Conservation (phyloP, 2,113 vertebrate species). For the Stictonetta naevosa region DNA sequence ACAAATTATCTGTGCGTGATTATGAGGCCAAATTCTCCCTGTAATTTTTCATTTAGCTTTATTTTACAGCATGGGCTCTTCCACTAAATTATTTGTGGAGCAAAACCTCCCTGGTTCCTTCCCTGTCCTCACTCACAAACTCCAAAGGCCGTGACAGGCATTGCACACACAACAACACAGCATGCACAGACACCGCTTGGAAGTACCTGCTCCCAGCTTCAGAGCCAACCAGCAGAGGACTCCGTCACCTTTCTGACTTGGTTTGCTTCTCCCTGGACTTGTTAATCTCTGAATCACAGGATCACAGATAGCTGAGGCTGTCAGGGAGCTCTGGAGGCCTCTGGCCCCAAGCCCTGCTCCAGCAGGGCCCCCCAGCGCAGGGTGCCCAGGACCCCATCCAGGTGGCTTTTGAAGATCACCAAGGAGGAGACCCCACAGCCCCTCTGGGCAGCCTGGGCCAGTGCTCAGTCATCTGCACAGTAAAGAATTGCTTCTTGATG, state of each 20-base stretch:
- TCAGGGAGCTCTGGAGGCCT: neutral
- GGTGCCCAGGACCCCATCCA: neutral
- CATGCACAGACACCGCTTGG: neutral
- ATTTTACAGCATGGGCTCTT: slow-evolving; percentile 29
- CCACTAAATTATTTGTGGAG: neutral
- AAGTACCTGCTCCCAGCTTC: neutral
- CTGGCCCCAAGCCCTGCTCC: neutral
- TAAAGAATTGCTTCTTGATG: neutral
- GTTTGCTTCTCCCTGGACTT: neutral
- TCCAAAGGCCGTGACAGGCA: neutral
- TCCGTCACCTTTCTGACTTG: neutral
- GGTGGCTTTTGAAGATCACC: neutral
- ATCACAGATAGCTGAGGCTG: neutral
- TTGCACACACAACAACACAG: neutral
- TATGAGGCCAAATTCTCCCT: slow-evolving; percentile 55
- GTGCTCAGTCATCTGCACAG: neutral
- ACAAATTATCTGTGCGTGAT: slow-evolving; percentile 51
- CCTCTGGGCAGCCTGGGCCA: neutral
- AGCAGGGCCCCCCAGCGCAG: neutral
- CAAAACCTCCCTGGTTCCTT: neutral
- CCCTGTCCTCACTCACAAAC: neutral
- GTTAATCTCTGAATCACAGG: neutral
- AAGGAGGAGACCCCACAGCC: neutral
- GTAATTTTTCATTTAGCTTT: slow-evolving; percentile 63
- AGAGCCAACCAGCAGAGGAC: neutral